A percentile compares a stretch with the other conserved stretches of the same genome.
Evolutionary conservation across 2,797 vertebrate genomes (phyloP).

Genomic region (Jordanella pulchra): DNA sequence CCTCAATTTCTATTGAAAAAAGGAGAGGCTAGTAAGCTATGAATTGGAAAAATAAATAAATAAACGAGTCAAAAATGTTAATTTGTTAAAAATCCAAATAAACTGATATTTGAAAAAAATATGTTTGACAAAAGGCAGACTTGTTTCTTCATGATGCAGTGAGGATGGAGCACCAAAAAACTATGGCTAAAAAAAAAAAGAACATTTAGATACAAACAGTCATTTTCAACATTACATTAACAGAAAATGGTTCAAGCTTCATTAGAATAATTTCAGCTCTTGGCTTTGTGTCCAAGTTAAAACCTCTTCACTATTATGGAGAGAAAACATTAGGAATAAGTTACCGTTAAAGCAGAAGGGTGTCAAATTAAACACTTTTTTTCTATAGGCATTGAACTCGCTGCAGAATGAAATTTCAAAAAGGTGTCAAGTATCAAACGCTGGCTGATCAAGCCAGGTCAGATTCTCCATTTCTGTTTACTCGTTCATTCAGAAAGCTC

Average conservation of each 20-base stretch:
- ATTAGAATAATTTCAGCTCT: not conserved
- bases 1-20: not conserved
- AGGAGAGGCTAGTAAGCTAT: not conserved
- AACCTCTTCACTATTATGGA: not conserved
- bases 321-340: not conserved
- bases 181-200: too few relatives aligned
- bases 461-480: slow-evolving; percentile 2
- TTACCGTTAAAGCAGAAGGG: not conserved
- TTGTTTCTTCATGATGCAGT: not conserved
- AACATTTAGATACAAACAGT: not conserved
- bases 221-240: not conserved
- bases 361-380: not conserved
- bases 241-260: not conserved
- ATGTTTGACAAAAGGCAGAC: not conserved
- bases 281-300: not conserved
- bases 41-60: not conserved
- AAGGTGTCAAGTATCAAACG: not conserved
- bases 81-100: not conserved
- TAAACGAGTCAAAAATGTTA: not conserved
- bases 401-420: not conserved
- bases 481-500: not conserved
- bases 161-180: not conserved
- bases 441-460: not conserved
- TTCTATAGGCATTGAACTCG: not conserved
- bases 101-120: not conserved